Evolutionary conservation across 2,888 invertebrate species (phyloP).

Genomic region (Ophion ventricosus): DNA sequence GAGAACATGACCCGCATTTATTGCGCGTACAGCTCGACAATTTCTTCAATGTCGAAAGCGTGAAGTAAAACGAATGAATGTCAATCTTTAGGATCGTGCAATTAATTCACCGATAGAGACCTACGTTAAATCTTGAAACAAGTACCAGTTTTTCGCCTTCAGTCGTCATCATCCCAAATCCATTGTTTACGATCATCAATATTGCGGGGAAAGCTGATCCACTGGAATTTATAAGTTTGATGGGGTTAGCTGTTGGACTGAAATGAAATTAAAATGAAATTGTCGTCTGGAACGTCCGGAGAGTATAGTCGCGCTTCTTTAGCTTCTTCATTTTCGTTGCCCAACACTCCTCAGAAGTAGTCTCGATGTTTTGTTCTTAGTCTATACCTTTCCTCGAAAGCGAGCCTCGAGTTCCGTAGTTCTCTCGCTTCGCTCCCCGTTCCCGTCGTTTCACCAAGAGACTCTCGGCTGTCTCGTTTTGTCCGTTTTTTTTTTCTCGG

Average conservation of each 20-base stretch:
- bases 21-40: not conserved
- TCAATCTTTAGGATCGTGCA: not conserved
- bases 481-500: conserved; percentile 72
- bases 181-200: not conserved
- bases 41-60: not conserved
- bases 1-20: not conserved
- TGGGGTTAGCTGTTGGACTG: conserved; percentile 23
- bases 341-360: conserved; percentile 38
- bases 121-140: not conserved
- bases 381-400: conserved; percentile 47
- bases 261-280: conserved; percentile 25
- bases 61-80: not conserved
- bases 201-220: not conserved
- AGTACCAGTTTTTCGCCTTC: not conserved
- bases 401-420: conserved; percentile 30
- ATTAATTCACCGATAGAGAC: not conserved
- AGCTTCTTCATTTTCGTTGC: conserved; percentile 37
- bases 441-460: conserved; percentile 47
- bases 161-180: not conserved
- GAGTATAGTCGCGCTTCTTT: conserved; percentile 30
- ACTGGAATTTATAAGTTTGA: conserved; percentile 5
- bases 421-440: conserved; percentile 25
- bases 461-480: conserved; percentile 40
- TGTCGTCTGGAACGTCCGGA: conserved; percentile 18
- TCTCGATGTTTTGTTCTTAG: conserved; percentile 59